Base-by-base conservation (phyloP, 2,113 vertebrate species). In the Tonatia bakeri region DNA sequence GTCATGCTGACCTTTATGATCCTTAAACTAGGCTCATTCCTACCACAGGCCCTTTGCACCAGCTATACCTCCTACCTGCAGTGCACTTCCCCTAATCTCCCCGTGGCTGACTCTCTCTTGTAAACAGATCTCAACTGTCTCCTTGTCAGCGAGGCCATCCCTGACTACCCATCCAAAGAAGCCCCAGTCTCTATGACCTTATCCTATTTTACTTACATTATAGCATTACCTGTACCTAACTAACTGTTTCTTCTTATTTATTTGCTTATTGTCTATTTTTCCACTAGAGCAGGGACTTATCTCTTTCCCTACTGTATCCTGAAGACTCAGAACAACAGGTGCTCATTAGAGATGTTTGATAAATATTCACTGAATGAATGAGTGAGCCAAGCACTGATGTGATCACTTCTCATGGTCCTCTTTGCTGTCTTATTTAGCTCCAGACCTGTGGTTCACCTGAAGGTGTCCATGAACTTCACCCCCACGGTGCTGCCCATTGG, bases 391-490 rank as follows among this genome's bases (percentile, higher is more conserved):
- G 69, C 43, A 11, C 69, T 54, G 24, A 16, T 40, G 3, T 0
- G 6, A 65, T 80, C 83, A 50, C 72, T 50, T 72, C 96, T 94
- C 61, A 77, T 0, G 15, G 47, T 64, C 38, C 61, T 64, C 91
- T 86, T 95, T 91, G 88, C 50, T 88, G 36, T 96, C 36, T 31
- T 56, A 72, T 70, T 79, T 84, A 98, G 98, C 91, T 98, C 97
- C 0, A 97, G 96, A 43, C 97, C 98, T 84, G 98, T 98, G 96
- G 88, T 97, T 95, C 83, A 45, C 43, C 85, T 97, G 73, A 76
- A 91, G 3, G 11, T 90, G 43, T 94, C 91, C 65, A 65, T 96
- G 91, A 94, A n/a, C 43, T 98, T 98, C 83, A 85, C 2, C 14
- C 98, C 97, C 0, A 31, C 45, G 33, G 93, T 70, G 6, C 96